phyloP scores from a whole-genome alignment of 2,113 vertebrate species.

The Telmatochromis sp. region DNA sequence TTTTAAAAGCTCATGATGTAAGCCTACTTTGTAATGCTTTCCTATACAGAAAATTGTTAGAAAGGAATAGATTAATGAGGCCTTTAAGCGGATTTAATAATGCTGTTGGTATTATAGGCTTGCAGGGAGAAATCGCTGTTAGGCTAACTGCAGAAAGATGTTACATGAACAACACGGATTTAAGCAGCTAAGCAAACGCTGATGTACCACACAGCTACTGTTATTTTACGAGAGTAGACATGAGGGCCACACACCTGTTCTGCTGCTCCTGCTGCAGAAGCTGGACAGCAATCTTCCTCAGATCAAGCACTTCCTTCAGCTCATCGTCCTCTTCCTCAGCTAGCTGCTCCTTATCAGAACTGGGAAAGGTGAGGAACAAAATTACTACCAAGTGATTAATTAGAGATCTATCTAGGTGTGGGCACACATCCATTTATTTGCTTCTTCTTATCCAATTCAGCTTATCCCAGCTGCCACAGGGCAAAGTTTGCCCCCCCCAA shows the following conservation, averaged over 20 bases:
- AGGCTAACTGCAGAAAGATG: not conserved
- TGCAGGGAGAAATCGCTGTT: not conserved
- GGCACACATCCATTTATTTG: not conserved
- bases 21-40: not conserved
- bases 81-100: not conserved
- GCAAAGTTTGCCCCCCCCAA: not conserved
- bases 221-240: not conserved
- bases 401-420: not conserved
- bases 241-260: constrained; percentile 75
- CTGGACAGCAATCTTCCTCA: constrained; percentile 94
- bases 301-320: constrained; percentile 89
- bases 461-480: not conserved
- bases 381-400: not conserved
- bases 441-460: not conserved
- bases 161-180: not conserved
- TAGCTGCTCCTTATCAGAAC: constrained; percentile 83
- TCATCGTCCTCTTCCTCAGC: constrained; percentile 84
- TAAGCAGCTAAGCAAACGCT: not conserved
- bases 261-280: constrained; percentile 94
- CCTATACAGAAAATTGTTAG: not conserved
- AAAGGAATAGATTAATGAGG: not conserved
- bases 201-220: not conserved
- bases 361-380: constrained; percentile 18
- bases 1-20: not conserved
- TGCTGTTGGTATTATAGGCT: not conserved